Percentiles rank a stretch among this genome's conserved stretches.
Evolutionary conservation across 2,888 invertebrate genomes (phyloP).

Genomic region (Chymomyza procnemis): DNA sequence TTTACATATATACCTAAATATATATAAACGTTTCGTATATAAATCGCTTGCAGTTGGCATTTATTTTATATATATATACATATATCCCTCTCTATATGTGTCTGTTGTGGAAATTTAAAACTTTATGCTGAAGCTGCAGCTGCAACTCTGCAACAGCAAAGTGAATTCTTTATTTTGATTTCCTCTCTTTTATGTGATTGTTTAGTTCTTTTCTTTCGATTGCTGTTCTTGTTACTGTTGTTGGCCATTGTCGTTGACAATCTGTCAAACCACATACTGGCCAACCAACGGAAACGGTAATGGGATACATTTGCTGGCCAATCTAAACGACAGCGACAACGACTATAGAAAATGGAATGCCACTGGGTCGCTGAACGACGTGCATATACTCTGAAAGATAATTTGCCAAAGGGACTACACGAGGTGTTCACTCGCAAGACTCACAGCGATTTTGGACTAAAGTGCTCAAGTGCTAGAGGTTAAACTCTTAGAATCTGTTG

Average conservation of each 20-base stretch:
- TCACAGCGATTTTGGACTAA: too few relatives aligned
- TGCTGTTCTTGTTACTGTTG: slow-evolving; percentile 2
- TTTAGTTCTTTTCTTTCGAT: neutral
- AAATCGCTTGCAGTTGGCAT: too few relatives aligned
- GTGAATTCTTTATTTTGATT: neutral
- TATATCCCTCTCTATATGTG: neutral
- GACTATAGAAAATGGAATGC: too few relatives aligned
- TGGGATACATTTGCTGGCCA: slow-evolving; percentile 33
- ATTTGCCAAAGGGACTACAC: too few relatives aligned
- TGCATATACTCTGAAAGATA: too few relatives aligned
- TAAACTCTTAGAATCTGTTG: too few relatives aligned
- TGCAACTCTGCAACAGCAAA: neutral
- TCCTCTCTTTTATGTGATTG: slow-evolving; percentile 1
- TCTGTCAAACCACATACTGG: neutral
- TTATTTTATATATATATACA: neutral
- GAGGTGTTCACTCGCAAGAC: too few relatives aligned
- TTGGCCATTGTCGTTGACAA: slow-evolving; percentile 12
- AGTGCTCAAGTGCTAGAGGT: too few relatives aligned
- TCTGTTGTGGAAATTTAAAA: neutral
- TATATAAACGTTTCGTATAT: too few relatives aligned
- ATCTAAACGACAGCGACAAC: neutral
- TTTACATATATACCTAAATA: too few relatives aligned
- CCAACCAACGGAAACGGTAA: slow-evolving; percentile 52
- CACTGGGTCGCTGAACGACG: too few relatives aligned
- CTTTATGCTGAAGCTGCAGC: too few relatives aligned